Evolutionary conservation across 2,797 vertebrate genomes (phyloP).

Genomic region (Brachyrhaphis roseni): DNA sequence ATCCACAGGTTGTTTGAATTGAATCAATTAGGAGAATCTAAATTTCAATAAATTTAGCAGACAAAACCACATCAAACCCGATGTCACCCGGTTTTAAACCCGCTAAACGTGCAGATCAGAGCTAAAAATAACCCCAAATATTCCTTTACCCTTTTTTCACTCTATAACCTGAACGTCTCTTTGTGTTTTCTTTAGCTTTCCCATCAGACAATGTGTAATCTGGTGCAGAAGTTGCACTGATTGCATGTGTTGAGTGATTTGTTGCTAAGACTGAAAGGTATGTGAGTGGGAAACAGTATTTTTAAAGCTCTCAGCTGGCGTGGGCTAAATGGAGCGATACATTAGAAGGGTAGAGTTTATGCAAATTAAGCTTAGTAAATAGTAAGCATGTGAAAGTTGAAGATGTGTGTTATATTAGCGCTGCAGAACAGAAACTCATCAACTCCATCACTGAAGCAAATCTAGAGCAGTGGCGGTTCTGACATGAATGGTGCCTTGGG

Average conservation of each 20-base stretch:
- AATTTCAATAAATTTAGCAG: not conserved
- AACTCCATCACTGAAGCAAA: not conserved
- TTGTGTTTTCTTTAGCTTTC: conserved; percentile 13
- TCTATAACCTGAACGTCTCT: not conserved
- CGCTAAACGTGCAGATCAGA: conserved; percentile 1
- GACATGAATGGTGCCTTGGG: not conserved
- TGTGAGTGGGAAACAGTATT: conserved; percentile 4
- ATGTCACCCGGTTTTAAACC: conserved; percentile 3
- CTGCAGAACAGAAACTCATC: not conserved
- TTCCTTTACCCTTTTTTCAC: conserved; percentile 11
- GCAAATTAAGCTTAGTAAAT: conserved; percentile 3
- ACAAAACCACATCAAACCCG: conserved; percentile 11
- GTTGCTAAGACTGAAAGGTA: not conserved
- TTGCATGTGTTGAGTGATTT: conserved; percentile 15
- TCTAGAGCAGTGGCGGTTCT: not conserved
- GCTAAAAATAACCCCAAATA: conserved; percentile 57
- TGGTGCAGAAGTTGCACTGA: not conserved
- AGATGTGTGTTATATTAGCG: not conserved
- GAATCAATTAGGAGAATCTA: not conserved
- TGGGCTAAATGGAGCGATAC: not conserved
- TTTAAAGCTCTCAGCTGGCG: conserved; percentile 5
- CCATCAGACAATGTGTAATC: not conserved
- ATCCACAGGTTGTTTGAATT: conserved; percentile 65
- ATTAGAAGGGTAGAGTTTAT: not conserved
- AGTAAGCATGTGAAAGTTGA: not conserved